Evolutionary conservation across 2,113 vertebrate genomes (phyloP), one percentile per base, ranked within the genome.

Genomic region (Australoheros scitulus): DNA sequence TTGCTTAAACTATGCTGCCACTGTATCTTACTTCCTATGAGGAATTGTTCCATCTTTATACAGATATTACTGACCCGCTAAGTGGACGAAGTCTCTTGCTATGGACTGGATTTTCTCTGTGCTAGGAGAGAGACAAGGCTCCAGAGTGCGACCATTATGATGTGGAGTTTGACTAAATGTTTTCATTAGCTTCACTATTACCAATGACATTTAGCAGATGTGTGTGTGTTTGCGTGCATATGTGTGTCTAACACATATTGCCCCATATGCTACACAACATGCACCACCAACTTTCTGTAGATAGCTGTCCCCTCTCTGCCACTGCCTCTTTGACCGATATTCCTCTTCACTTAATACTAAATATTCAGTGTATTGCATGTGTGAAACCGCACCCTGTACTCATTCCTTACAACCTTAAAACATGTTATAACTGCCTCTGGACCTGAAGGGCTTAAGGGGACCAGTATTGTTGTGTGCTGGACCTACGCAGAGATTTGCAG

Each of bases 361-460:
- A 52, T 32, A 32, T 34, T 72, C 18, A 34, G 47, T n/a, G 47
- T 29, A 72, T n/a, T 26, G 68, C 47, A 7, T 7, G 47, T 72
- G 68, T 72, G 68, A 34, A 72, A 72, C 68, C 47, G 26, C 47
- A 34, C 68, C 68, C 68, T 72, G 32, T 5, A 72, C 24, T 52
- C 65, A 52, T 52, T 72, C 65, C 65, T 72, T 43, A 72, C 43
- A 72, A 32, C 43, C 43, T 32, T 52, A 52, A 70, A 72, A 72
- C 26, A 29, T 72, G 47, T 55, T 72, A 72, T 55, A 72, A 72
- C 68, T 55, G 68, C 47, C 47, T 72, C 68, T 72, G 68, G 68
- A 72, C 68, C 68, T 72, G 68, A 72, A 72, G 55, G 68, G 17
- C 68, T 72, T 55, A 55, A 5, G 68, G 24, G 11, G 26, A 34